Base-by-base conservation (phyloP, 2,888 invertebrate species). In the Agriopis marginaria region DNA sequence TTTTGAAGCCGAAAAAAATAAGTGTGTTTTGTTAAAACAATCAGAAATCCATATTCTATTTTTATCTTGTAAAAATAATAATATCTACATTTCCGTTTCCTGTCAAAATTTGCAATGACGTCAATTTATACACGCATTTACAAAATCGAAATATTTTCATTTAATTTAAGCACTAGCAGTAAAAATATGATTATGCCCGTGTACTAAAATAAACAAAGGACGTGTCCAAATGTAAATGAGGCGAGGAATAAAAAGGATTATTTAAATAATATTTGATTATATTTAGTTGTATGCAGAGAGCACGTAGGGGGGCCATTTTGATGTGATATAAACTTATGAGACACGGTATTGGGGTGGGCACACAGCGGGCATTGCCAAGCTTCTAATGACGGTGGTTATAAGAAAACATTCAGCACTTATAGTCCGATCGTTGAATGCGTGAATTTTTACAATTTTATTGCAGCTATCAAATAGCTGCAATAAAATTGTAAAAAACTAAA, bases 241-340 rank as follows among this genome's bases (percentile, higher is more conserved):
- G 42, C 44, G n/a, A 63, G 39, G 42, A 70, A 70, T 66, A 66
- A 66, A 70, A 66, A 66, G 63, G 70, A 70, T 70, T 66, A 59
- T 66, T 70, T 66, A 63, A 66, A 70, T 70, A 70, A 58, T 66
- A 70, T 63, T 66, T 66, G 66, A 70, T 70, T 66, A 66, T 66
- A 63, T 66, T 70, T 70, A 70, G 70, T 63, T 66, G 32, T 61
- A 45, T 32, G 39, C 54, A 11, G 63, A 44, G 70, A 63, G 64
- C 64, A 54, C 63, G 69, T 64, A 69, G 66, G 70, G 68, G 70
- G 70, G 63, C 65, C 66, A 63, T 65, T 49, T 66, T 63, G 59
- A 63, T 66, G 66, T 66, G 66, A 70, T 70, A 70, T 66, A 70
- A 63, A 70, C 49, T 66, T 66, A 70, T 63, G 63, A 63, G 66